Percentiles rank a stretch among this genome's conserved stretches.
These are phyloP conservation scores for Romanogobio albipinnatus DNA, from an alignment of 2,113 vertebrate species.

Conservation along the genomic window DNA sequence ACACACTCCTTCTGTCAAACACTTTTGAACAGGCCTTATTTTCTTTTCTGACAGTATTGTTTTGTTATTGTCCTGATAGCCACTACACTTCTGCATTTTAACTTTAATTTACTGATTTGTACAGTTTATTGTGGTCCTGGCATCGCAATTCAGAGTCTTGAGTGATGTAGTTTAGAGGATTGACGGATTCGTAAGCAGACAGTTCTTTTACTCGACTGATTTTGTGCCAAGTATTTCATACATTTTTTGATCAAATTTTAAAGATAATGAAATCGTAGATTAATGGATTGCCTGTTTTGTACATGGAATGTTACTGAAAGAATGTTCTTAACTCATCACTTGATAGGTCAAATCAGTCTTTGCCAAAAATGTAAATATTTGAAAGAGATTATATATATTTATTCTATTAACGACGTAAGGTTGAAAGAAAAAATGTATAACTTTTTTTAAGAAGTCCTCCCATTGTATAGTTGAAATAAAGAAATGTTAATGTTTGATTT, in stretches of 20 bases:
- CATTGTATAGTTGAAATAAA: conserved; percentile 50
- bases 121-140: conserved; percentile 30
- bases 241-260: not conserved
- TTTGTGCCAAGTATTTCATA: conserved; percentile 16
- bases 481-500: conserved; percentile 32
- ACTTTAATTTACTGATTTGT: not conserved
- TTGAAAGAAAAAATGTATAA: conserved; percentile 19
- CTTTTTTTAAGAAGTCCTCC: conserved; percentile 38
- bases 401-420: conserved; percentile 38
- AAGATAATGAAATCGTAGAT: not conserved
- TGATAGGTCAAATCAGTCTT: conserved; percentile 20
- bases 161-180: not conserved
- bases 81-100: conserved; percentile 28
- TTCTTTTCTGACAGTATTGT: conserved; percentile 24
- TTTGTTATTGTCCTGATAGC: conserved; percentile 24
- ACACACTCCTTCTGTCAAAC: not conserved
- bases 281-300: not conserved
- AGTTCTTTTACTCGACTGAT: not conserved
- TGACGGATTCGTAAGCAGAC: not conserved
- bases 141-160: conserved; percentile 6
- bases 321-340: conserved; percentile 24
- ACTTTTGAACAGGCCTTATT: not conserved
- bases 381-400: conserved; percentile 51
- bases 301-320: conserved; percentile 42
- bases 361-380: conserved; percentile 50